A percentile compares a stretch with the other conserved stretches of the same genome.
These are phyloP conservation scores for Tetragonula clypearis DNA, from an alignment of 1,140 invertebrate species.

Conservation along the genomic window DNA sequence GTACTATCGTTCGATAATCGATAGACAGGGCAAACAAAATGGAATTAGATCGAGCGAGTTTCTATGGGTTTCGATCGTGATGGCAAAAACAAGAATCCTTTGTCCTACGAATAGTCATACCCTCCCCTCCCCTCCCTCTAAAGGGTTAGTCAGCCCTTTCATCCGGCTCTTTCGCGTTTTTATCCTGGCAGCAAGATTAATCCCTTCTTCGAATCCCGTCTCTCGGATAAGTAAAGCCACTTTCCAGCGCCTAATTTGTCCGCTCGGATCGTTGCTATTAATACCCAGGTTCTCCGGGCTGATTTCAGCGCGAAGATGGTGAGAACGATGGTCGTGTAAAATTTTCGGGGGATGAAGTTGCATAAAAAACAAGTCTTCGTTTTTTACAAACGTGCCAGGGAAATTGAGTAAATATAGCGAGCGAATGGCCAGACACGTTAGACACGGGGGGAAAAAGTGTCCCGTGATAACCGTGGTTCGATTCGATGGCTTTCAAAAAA, in stretches of 20 bases:
- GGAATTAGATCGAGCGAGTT: slow-evolving; percentile 33
- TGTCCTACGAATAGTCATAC: neutral
- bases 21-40: slow-evolving; percentile 15
- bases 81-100: slow-evolving; percentile 23
- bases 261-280: neutral
- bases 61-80: neutral
- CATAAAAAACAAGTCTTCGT: too few species aligned
- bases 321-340: too few species aligned
- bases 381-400: too few species aligned
- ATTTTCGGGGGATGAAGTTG: too few species aligned
- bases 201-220: slow-evolving; percentile 24
- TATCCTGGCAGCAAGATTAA: slow-evolving; percentile 17
- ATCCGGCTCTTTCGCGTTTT: neutral
- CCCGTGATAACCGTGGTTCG: too few species aligned
- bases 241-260: neutral
- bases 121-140: neutral
- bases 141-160: neutral
- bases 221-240: neutral
- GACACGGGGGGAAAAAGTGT: too few species aligned
- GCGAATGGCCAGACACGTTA: too few species aligned
- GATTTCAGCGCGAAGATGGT: too few species aligned
- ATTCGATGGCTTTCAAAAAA: too few species aligned
- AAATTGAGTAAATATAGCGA: too few species aligned
- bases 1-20: neutral
- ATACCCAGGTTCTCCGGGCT: too few species aligned